Percentiles rank a stretch among this genome's conserved stretches.
These are phyloP conservation scores for Bombycilla garrulus DNA, from an alignment of 2,113 vertebrate species.

Conservation along the genomic window DNA sequence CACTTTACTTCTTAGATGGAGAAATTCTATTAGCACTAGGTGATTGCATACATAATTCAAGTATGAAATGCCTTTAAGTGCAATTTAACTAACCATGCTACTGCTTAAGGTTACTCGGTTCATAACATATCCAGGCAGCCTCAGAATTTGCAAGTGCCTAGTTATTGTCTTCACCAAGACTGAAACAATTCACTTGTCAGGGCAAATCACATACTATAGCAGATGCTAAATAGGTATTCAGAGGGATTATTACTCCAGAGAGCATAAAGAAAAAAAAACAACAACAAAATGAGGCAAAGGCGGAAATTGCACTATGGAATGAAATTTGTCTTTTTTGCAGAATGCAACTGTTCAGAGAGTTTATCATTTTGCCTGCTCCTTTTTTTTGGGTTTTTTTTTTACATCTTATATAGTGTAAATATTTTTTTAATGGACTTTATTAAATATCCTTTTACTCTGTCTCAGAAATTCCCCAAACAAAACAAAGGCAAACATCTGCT, in stretches of 20 bases:
- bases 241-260: not conserved
- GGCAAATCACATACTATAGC: not conserved
- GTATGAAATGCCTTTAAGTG: conserved; percentile 18
- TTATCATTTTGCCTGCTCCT: not conserved
- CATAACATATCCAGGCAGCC: not conserved
- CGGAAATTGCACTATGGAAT: not conserved
- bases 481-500: not conserved
- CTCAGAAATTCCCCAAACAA: not conserved
- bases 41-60: conserved; percentile 1
- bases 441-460: not conserved
- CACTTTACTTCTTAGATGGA: not conserved
- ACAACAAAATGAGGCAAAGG: not conserved
- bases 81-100: conserved; percentile 1
- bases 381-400: not conserved
- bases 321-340: not conserved
- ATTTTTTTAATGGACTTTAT: not conserved
- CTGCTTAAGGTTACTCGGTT: not conserved
- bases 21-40: not conserved
- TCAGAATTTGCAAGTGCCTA: not conserved
- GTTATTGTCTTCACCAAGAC: not conserved
- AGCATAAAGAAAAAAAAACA: not conserved
- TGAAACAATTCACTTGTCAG: not conserved
- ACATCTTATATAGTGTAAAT: not conserved
- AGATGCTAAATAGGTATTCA: not conserved
- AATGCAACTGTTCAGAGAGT: not conserved